phyloP scores from a whole-genome alignment of 2,888 invertebrate species.

The Ormyrus labotus region DNA sequence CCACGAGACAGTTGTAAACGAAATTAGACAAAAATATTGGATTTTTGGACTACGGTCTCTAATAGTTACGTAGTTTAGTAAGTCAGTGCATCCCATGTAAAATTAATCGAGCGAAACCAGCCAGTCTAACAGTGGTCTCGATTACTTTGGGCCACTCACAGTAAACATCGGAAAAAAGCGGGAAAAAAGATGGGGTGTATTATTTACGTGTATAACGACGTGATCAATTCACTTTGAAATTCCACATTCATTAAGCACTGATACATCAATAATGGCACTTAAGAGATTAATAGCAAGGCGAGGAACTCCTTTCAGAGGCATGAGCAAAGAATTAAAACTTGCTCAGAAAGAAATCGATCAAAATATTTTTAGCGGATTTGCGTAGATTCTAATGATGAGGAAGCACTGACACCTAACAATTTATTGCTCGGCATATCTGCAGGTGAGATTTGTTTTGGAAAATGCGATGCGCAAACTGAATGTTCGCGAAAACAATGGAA shows the following conservation, averaged over 20 bases:
- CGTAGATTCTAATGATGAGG: slow-evolving; percentile 10
- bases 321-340: slow-evolving; percentile 43
- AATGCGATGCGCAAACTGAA: slow-evolving; percentile 12
- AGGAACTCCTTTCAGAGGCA: slow-evolving; percentile 52
- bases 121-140: slow-evolving; percentile 49
- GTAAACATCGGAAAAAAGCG: slow-evolving; percentile 52
- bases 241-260: slow-evolving; percentile 26
- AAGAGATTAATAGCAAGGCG: slow-evolving; percentile 52
- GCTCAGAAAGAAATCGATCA: slow-evolving; percentile 14
- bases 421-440: slow-evolving; percentile 33
- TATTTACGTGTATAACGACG: slow-evolving; percentile 57
- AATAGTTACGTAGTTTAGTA: background rate
- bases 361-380: background rate
- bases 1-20: slow-evolving; percentile 47
- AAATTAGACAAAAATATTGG: slow-evolving; percentile 51
- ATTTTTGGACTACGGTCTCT: background rate
- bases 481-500: too few relatives aligned
- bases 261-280: slow-evolving; percentile 49
- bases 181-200: slow-evolving; percentile 56
- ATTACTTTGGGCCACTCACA: slow-evolving; percentile 59
- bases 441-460: background rate
- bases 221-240: slow-evolving; percentile 56
- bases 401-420: slow-evolving; percentile 35
- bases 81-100: slow-evolving; percentile 41
- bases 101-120: slow-evolving; percentile 40